phyloP scores from a whole-genome alignment of 2,797 vertebrate genomes.

The Adelosebastes latens region DNA sequence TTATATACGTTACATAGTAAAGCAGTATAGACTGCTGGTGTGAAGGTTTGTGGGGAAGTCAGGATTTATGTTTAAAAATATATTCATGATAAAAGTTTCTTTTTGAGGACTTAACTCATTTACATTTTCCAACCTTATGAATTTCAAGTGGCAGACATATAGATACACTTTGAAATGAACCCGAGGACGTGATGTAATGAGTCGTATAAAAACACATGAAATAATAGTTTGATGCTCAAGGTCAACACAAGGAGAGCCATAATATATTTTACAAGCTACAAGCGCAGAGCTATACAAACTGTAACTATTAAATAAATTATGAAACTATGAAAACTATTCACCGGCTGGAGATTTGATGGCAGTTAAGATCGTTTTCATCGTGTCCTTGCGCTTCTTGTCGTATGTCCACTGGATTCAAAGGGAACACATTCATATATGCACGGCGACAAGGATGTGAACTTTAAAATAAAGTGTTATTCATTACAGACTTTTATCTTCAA shows the following conservation, averaged over 20 bases:
- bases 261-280: not conserved
- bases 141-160: not conserved
- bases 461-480: slow-evolving; percentile 17
- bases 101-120: not conserved
- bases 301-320: not conserved
- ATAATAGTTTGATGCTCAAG: not conserved
- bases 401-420: not conserved
- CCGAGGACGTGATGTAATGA: not conserved
- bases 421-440: not conserved
- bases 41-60: not conserved
- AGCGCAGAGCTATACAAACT: not conserved
- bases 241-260: not conserved
- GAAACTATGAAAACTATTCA: not conserved
- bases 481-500: not conserved
- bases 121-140: not conserved
- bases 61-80: not conserved
- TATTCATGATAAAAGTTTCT: not conserved
- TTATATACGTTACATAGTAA: too few species aligned
- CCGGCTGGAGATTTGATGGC: not conserved
- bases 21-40: not conserved
- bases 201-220: not conserved
- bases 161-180: not conserved
- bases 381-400: not conserved
- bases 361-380: not conserved
- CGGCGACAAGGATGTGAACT: slow-evolving; percentile 2